A percentile compares a stretch with the other conserved stretches of the same genome.
phyloP scores from a whole-genome alignment of 2,797 vertebrate species.

The Geotria australis region DNA sequence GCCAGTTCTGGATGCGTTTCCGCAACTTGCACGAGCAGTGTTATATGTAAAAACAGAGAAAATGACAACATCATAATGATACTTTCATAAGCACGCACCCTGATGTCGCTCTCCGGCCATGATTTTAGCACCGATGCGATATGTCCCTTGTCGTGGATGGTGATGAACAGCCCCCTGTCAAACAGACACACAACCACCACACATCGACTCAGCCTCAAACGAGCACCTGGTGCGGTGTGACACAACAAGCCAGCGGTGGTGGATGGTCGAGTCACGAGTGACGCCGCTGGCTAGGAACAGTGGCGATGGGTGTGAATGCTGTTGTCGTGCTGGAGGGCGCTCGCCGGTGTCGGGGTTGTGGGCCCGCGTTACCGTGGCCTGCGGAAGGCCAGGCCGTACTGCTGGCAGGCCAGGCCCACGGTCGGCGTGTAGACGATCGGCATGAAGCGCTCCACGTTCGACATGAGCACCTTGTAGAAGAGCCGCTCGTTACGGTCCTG shows the following conservation, averaged over 20 bases:
- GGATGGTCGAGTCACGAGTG: too few species aligned
- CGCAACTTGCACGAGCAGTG: too few species aligned
- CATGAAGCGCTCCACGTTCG: conserved; percentile 79
- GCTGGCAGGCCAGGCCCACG: conserved; percentile 77
- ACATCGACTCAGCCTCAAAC: too few species aligned
- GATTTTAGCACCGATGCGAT: conserved; percentile 49
- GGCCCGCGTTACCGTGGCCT: conserved; percentile 37
- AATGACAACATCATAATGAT: too few species aligned
- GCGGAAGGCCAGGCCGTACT: conserved; percentile 76
- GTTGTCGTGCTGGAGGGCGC: too few species aligned
- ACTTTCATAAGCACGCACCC: conserved; percentile 28
- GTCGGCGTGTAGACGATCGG: conserved; percentile 89
- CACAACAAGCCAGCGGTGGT: too few species aligned
- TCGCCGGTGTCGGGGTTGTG: too few species aligned
- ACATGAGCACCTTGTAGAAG: conserved; percentile 78
- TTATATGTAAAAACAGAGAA: too few species aligned
- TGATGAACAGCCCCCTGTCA: conserved; percentile 70
- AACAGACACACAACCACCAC: not conserved
- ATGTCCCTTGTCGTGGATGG: conserved; percentile 56
- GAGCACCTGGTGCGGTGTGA: too few species aligned
- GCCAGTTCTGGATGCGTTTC: too few species aligned
- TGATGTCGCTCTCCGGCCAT: conserved; percentile 55
- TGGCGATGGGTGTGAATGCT: too few species aligned
- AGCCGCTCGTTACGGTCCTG: conserved; percentile 94
- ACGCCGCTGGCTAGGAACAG: too few species aligned